Evolutionary conservation across 2,113 vertebrate species (phyloP), one percentile per base, ranked within the genome.

Genomic region (Pygoscelis antarcticus): DNA sequence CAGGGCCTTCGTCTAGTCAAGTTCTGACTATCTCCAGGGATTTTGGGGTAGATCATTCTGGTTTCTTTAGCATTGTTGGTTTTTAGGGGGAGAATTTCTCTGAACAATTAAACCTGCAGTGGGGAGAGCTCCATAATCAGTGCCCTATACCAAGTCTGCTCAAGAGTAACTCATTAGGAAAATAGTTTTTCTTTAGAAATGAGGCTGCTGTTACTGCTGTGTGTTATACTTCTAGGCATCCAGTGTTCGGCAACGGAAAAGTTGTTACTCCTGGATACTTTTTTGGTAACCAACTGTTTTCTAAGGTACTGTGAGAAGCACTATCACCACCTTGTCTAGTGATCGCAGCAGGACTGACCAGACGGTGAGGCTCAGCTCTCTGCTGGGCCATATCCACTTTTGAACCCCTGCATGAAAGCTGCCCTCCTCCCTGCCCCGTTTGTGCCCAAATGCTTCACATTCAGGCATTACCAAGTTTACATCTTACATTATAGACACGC

Each of bases 221-320:
- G 1, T 83, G 16, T 66, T 64, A 8, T 2, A 6, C 44, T 71
- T 26, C 22, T 34, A 27, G 44, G 5, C 16, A 79, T 60, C 13
- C 44, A 55, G 32, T 5, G 7, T 32, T 88, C 21, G 11, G 14
- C 16, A 49, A 9, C 6, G 22, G 10, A 71, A 46, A 58, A 57
- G 25, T 9, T 89, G 17, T 46, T 51, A 14, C 13, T 66, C 49
- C 40, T 61, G 49, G 62, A 9, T 65, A 71, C 9, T 25, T 29
- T n/a, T 68, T 23, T 40, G 42, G n/a, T 71, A 36, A 26, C 27
- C 30, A 57, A 18, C 5, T 30, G 3, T 57, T 85, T 88, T 25
- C 14, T 30, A 4, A 58, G 54, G 30, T 49, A 19, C 34, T 0
- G 0, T 20, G 34, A 34, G 44, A 36, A 51, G 10, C 19, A 10